A percentile compares a stretch with the other conserved stretches of the same genome.
phyloP scores from a whole-genome alignment of 2,888 invertebrate species.

The Temnothorax ravouxi region DNA sequence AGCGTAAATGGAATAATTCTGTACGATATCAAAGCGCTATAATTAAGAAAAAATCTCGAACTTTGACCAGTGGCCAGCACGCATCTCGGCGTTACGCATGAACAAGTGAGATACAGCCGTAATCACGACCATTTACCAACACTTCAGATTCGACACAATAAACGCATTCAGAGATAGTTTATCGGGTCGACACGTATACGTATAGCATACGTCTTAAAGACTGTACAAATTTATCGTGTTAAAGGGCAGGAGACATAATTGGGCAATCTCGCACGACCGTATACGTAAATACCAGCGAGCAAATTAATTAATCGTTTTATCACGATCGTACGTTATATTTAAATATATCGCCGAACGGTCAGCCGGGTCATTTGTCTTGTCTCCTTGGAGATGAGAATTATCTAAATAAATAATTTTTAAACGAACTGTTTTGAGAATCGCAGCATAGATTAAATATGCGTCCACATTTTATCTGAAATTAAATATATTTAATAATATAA shows the following conservation, averaged over 20 bases:
- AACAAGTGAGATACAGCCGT: constrained; percentile 62
- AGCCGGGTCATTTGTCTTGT: constrained; percentile 15
- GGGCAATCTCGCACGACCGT: constrained; percentile 34
- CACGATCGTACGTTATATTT: constrained; percentile 41
- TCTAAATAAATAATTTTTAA: constrained; percentile 23
- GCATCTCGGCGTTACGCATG: constrained; percentile 62
- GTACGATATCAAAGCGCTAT: constrained; percentile 63
- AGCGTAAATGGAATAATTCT: constrained; percentile 65
- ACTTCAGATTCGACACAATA: constrained; percentile 74
- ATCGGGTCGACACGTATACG: constrained; percentile 10
- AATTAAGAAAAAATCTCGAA: constrained; percentile 75
- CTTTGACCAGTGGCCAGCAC: constrained; percentile 73
- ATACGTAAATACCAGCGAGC: constrained; percentile 38
- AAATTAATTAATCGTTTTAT: constrained; percentile 57
- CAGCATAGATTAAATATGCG: background rate
- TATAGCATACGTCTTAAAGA: constrained; percentile 41
- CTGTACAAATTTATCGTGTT: constrained; percentile 37
- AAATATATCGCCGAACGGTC: constrained; percentile 33
- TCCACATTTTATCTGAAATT: background rate
- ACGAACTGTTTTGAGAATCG: background rate
- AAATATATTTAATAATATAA: background rate
- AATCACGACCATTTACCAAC: constrained; percentile 74
- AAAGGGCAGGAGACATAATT: constrained; percentile 33
- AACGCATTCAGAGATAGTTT: constrained; percentile 71
- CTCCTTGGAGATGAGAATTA: background rate